A percentile compares a stretch with the other conserved stretches of the same genome.
Conservation (phyloP, 64 coral and sea anemone species). For the Actinia equina region DNA sequence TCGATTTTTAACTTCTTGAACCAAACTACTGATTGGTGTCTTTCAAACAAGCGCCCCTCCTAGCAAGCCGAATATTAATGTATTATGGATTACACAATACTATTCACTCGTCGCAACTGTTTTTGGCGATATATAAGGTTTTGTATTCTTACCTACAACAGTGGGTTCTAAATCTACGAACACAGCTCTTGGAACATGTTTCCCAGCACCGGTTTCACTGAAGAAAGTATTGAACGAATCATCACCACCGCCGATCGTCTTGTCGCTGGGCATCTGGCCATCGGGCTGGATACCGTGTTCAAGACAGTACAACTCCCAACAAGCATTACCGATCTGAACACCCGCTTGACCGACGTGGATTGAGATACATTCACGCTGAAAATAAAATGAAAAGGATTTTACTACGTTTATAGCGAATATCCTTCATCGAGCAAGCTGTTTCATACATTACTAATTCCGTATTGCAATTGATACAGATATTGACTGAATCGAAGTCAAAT, state of each 20-base stretch:
- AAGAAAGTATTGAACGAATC: conserved; percentile 75
- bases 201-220: conserved; percentile 69
- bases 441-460: not conserved
- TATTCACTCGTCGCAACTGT: no score
- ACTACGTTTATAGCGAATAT: not conserved
- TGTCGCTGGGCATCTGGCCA: conserved; percentile 49
- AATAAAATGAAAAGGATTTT: not conserved
- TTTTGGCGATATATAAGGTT: no score
- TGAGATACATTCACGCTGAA: conserved; percentile 74
- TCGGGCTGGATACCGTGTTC: conserved; percentile 74
- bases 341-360: conserved; percentile 77
- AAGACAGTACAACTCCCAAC: conserved; percentile 78
- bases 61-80: not conserved
- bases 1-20: not conserved
- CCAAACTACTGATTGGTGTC: not conserved
- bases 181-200: conserved; percentile 61
- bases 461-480: not conserved
- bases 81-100: no score
- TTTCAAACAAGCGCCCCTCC: not conserved
- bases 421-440: no score
- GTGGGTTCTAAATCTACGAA: conserved; percentile 67
- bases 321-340: conserved; percentile 69
- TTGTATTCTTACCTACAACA: conserved; percentile 41
- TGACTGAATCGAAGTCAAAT: not conserved
- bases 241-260: conserved; percentile 32